These are phyloP conservation scores for Athalia circularis DNA, from an alignment of 2,888 invertebrate species.

Conservation along the genomic window DNA sequence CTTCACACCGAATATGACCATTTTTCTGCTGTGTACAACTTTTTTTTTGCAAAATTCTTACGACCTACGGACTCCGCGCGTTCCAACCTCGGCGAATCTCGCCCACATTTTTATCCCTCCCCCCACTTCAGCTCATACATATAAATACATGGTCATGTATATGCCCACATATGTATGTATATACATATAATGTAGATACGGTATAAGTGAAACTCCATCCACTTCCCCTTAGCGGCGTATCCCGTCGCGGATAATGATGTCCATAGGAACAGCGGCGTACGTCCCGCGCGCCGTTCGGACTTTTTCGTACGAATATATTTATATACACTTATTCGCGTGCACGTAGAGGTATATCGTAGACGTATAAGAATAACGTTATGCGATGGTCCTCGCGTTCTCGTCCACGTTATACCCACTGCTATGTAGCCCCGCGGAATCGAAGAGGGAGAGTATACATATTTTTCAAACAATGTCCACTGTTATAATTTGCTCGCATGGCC, in stretches of 20 bases:
- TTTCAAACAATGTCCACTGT: slow-evolving; percentile 69
- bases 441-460: slow-evolving; percentile 52
- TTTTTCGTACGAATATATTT: background rate
- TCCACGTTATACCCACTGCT: background rate
- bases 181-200: background rate
- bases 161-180: background rate
- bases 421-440: slow-evolving; percentile 27
- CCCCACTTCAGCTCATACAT: background rate
- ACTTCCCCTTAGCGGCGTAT: slow-evolving; percentile 20
- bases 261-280: background rate
- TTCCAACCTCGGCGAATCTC: too few species aligned
- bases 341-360: too few species aligned
- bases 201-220: slow-evolving; percentile 32
- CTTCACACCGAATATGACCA: too few species aligned
- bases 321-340: too few species aligned
- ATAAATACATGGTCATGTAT: background rate
- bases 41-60: too few species aligned
- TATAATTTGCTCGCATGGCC: slow-evolving; percentile 69
- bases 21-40: too few species aligned
- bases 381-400: too few species aligned
- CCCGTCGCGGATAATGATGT: slow-evolving; percentile 42
- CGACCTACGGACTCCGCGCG: too few species aligned
- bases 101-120: too few species aligned
- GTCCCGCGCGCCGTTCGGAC: background rate
- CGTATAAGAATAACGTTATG: too few species aligned